Conservation (phyloP, 2,113 vertebrate species). For the Pithys albifrons region DNA sequence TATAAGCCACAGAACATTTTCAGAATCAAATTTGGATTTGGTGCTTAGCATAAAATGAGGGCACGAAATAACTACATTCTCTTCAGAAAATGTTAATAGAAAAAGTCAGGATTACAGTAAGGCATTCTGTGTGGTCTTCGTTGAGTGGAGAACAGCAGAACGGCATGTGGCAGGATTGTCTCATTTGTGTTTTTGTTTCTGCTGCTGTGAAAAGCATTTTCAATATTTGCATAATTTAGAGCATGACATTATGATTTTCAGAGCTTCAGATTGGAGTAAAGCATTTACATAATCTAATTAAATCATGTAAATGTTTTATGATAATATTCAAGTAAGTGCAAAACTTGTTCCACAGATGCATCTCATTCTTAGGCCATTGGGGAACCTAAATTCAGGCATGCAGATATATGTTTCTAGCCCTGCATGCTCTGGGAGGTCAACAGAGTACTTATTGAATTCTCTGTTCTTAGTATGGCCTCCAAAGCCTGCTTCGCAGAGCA, state of each 20-base stretch:
- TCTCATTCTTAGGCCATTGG: slow-evolving; percentile 4
- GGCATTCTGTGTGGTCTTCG: not conserved
- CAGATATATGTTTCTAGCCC: slow-evolving; percentile 8
- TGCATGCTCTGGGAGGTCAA: slow-evolving; percentile 8
- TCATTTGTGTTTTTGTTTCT: slow-evolving; percentile 11
- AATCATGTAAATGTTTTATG: slow-evolving; percentile 61
- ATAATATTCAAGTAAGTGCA: slow-evolving; percentile 36
- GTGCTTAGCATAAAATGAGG: slow-evolving; percentile 1
- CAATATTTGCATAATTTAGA: slow-evolving; percentile 60
- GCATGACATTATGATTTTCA: slow-evolving; percentile 49
- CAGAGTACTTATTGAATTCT: not conserved
- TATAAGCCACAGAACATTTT: not conserved
- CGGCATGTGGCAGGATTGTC: not conserved
- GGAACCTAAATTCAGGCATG: not conserved
- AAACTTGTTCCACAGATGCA: slow-evolving; percentile 20
- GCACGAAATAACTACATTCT: not conserved
- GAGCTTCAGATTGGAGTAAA: slow-evolving; percentile 36
- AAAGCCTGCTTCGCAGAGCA: not conserved
- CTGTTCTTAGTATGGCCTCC: slow-evolving; percentile 19
- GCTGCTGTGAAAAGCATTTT: slow-evolving; percentile 49
- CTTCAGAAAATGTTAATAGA: slow-evolving; percentile 3
- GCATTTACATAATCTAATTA: slow-evolving; percentile 66
- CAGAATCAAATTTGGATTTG: slow-evolving; percentile 8
- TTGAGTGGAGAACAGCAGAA: slow-evolving; percentile 8
- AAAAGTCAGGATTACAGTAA: not conserved